Base-by-base conservation (phyloP, 2,888 invertebrate species). In the Netelia inedita region DNA sequence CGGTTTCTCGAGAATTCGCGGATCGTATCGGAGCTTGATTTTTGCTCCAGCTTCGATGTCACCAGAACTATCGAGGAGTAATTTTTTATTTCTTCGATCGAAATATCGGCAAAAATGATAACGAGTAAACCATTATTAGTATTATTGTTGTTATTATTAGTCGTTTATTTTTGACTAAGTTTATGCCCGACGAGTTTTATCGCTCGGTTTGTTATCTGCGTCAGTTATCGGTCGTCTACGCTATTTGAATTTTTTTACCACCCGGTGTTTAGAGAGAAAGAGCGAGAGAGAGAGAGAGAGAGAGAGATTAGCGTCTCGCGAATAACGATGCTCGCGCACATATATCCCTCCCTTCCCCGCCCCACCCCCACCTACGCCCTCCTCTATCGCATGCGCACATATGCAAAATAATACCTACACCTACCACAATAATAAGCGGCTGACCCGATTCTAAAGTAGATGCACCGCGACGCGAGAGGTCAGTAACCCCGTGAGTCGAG, bases 391-490 rank as follows among this genome's bases (percentile, higher is more conserved):
- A 50, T 74, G 57, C 19, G 50, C 43, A 79, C 50, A 73, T 28
- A 73, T 74, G 87, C 86, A 89, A 59, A 79, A 79, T 79, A 59
- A 79, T 79, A 79, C 57, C 79, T 88, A 91, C 91, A 92, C 92
- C 92, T 93, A 93, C 92, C 91, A 90, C 93, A 92, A 93, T 93
- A 93, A 93, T 93, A 92, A 93, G 92, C 92, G 89, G 87, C 89
- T 92, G 93, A 93, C 93, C 93, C 90, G 92, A 93, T 93, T 93
- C 92, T 89, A 92, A 92, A 92, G 92, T 92, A 93, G 93, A 93
- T 93, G 91, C 92, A 91, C 90, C 88, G 89, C 79, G 81, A 79
- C 88, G 89, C 78, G 81, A 81, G 83, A 90, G 93, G 93, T 93
- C 93, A 92, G 89, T 93, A 91, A 93, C 93, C 93, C 87, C 92